Evolutionary conservation across 2,113 vertebrate species (phyloP).

Genomic region (Craseonycteris thonglongyai): DNA sequence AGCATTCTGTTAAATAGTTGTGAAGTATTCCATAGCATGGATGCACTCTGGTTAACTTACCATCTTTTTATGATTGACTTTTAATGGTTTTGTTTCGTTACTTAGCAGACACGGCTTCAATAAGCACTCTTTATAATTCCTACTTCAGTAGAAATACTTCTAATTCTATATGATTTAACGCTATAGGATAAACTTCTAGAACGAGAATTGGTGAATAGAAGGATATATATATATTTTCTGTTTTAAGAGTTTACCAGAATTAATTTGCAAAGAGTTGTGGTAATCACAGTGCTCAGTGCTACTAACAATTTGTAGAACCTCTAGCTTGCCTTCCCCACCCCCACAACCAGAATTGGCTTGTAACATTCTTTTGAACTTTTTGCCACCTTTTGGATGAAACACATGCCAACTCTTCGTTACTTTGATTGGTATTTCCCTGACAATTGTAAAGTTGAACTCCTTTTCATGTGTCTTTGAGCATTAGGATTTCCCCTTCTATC

Average conservation of each 20-base stretch:
- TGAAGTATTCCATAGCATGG: background rate
- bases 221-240: background rate
- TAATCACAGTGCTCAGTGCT: background rate
- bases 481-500: background rate
- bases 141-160: background rate
- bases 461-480: background rate
- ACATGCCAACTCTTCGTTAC: too few species aligned
- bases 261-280: background rate
- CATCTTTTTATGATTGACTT: background rate
- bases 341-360: fast-evolving
- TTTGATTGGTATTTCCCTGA: background rate
- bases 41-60: background rate
- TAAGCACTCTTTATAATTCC: background rate
- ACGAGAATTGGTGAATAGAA: background rate
- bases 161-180: background rate
- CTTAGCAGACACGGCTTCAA: background rate
- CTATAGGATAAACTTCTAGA: background rate
- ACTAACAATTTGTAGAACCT: background rate
- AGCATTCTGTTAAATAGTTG: background rate
- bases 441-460: background rate
- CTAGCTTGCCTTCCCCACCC: background rate
- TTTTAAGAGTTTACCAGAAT: background rate
- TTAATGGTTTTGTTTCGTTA: background rate
- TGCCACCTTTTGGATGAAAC: background rate
- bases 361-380: background rate